Evolutionary conservation across 2,113 vertebrate genomes (phyloP), one percentile per base, ranked within the genome.

Genomic region (Ictalurus punctatus): DNA sequence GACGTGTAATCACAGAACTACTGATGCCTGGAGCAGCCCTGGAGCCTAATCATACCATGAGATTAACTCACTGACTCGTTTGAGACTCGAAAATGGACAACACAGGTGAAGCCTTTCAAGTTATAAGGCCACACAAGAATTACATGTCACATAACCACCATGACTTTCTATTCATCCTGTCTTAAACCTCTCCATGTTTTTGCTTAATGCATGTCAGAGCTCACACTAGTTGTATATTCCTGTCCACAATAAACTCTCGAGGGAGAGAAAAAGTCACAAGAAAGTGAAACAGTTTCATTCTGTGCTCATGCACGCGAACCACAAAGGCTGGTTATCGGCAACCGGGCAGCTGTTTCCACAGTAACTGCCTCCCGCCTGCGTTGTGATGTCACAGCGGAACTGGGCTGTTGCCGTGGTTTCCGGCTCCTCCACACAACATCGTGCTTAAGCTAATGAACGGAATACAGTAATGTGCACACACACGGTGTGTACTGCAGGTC

Each of bases 321-420:
- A 86, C 88, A 44, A 83, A 19, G 69, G 48, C 65, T 89, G 58
- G 83, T 87, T 76, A 89, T 91, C 85, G 67, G 27, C 54, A 88
- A 88, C 48, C 19, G 56, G 63, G 81, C 59, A 86, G 84, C 84
- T 23, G 85, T 91, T 88, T 85, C 90, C 89, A 79, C 30, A 84
- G 90, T 83, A 89, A 91, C 90, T 65, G 84, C 82, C 71, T 90
- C 89, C 89, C 21, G 52, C 84, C 71, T 88, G 83, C 56, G 80
- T 91, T 59, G 86, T 91, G 88, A 90, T 89, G 87, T 91, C 90
- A 91, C 79, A 88, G 67, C 65, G 79, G 63, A 91, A 90, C 69
- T 27, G 86, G 37, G 69, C 84, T 86, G 90, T 91, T 91, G 90
- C 90, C 84, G 89, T 91, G 90, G 90, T 91, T 91, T 91, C 89